Percentiles rank a stretch among this genome's conserved stretches.
Evolutionary conservation across 30 jellyfish, hydroid and myxozoan genomes (phyloP).

Genomic region (Hydractinia symbiolongicarpus): DNA sequence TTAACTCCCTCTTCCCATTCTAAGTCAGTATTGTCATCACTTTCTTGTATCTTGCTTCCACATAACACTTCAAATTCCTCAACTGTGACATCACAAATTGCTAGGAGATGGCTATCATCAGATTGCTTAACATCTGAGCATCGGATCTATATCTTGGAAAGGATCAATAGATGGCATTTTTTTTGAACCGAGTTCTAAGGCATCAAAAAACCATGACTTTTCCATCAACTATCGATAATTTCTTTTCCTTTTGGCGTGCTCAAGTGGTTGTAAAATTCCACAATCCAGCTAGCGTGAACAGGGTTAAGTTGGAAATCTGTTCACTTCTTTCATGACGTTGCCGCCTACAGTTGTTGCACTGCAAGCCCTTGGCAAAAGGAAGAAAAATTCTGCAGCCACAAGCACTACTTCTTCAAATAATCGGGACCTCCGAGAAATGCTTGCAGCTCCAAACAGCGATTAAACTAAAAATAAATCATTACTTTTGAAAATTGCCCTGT

Average conservation of each 20-base stretch:
- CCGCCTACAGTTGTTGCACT: conserved; percentile 10
- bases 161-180: too few species aligned
- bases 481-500: too few species aligned
- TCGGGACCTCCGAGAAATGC: too few species aligned
- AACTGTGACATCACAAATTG: too few species aligned
- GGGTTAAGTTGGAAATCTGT: not conserved
- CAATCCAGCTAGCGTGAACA: conserved; percentile 13
- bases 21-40: too few species aligned
- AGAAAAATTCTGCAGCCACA: conserved; percentile 4
- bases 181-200: conserved; percentile 12
- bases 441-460: too few species aligned
- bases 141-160: not conserved
- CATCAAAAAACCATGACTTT: conserved; percentile 1
- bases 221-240: not conserved
- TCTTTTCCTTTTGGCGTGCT: conserved; percentile 6
- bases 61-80: too few species aligned
- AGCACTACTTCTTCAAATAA: too few species aligned
- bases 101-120: conserved; percentile 8
- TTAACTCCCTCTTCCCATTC: too few species aligned
- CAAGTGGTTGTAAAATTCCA: conserved; percentile 1
- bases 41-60: too few species aligned
- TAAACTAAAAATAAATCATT: too few species aligned
- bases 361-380: conserved; percentile 8
- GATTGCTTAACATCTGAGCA: not conserved
- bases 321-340: not conserved